phyloP scores from a whole-genome alignment of 2,888 invertebrate genomes.

The Syrista parreyssii region DNA sequence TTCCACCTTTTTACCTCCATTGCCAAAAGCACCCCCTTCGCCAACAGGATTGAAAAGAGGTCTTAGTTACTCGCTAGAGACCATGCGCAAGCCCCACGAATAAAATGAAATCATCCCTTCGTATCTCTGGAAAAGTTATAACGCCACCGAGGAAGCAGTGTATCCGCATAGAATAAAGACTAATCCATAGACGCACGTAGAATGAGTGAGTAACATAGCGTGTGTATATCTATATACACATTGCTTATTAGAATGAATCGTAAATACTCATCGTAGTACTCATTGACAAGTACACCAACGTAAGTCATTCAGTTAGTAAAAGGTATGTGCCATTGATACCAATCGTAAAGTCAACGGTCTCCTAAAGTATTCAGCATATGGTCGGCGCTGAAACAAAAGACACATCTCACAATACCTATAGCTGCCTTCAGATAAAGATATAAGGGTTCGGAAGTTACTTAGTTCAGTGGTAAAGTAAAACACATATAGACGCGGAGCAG shows the following conservation, averaged over 20 bases:
- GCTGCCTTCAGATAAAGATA: not conserved
- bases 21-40: slow-evolving; percentile 20
- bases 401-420: not conserved
- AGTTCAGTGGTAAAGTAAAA: not conserved
- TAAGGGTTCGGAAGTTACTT: not conserved
- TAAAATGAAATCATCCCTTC: slow-evolving; percentile 55
- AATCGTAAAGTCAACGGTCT: not conserved
- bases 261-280: not conserved
- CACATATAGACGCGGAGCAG: slow-evolving; percentile 6
- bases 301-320: not conserved
- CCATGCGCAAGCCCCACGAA: slow-evolving; percentile 43
- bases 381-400: not conserved
- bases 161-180: not conserved
- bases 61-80: slow-evolving; percentile 59
- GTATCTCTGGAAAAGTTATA: slow-evolving; percentile 9
- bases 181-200: not conserved
- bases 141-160: not conserved
- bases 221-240: not conserved
- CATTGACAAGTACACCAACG: not conserved
- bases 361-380: not conserved
- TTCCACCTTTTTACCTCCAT: slow-evolving; percentile 18
- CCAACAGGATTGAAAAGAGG: slow-evolving; percentile 57
- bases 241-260: not conserved
- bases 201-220: not conserved
- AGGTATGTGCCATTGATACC: not conserved